Base-by-base conservation (phyloP, 2,113 vertebrate species). In the Erpornis zantholeuca region DNA sequence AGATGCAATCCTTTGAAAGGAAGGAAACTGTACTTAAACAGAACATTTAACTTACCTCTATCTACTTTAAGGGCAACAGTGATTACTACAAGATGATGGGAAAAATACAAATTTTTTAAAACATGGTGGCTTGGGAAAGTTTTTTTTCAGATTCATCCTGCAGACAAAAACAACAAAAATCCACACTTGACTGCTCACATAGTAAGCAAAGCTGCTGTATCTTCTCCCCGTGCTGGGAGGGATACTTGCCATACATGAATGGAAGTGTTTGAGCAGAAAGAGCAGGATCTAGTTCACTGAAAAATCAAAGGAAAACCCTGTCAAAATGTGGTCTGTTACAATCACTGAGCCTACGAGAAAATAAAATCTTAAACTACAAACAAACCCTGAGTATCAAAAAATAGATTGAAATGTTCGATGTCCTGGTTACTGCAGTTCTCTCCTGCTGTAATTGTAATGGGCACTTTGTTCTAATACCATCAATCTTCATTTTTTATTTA, bases 401-500 rank as follows among this genome's bases (percentile, higher is more conserved):
- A 53, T 23, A 86, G 59, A 49, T 19, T 61, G 33, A 79, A 75
- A 69, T 65, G 40, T 82, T 91, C 68, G 82, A 49, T 25, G 63
- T 27, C 50, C 42, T 85, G 85, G 38, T 73, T 45, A 66, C 16
- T 85, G 66, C 66, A 92, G 64, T 40, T 80, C 29, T 73, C 59
- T 84, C 75, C 47, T 92, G 73, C 72, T 88, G 47, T 42, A 93
- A 82, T 50, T 94, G 31, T 75, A 88, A 92, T 54, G 83, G 59
- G 27, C 68, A 64, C n/a, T 92, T 70, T 64, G 52, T 35, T 76
- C 47, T 14, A 80, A 68, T 53, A 78, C 42, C 21, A 50, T 73
- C 71, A 42, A 38, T 64, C 59, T 54, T 92, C n/a, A 94, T 93
- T 87, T 90, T 92, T 96, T 95, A 97, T 94, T 95, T 93, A 92